These are phyloP conservation scores for Temnothorax ravouxi DNA, from an alignment of 2,888 invertebrate genomes.

Conservation along the genomic window DNA sequence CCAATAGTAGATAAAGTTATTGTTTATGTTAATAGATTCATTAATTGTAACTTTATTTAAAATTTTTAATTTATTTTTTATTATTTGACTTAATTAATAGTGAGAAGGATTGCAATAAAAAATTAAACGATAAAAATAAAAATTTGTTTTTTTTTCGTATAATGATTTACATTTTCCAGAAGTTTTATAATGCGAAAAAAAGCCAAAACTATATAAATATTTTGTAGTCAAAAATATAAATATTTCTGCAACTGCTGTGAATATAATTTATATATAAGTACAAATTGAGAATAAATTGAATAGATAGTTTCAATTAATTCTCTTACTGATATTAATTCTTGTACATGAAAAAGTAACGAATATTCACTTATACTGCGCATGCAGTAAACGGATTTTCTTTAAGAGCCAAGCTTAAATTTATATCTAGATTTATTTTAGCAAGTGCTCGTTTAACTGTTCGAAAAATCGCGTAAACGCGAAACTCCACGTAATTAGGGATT, in stretches of 20 bases:
- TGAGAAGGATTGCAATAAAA: background rate
- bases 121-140: background rate
- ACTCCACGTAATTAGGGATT: slow-evolving; percentile 45
- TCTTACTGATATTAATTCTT: background rate
- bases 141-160: background rate
- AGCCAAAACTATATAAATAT: background rate
- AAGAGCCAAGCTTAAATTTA: background rate
- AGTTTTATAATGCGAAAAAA: background rate
- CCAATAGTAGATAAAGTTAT: background rate
- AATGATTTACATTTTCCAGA: background rate
- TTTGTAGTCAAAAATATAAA: background rate
- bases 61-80: background rate
- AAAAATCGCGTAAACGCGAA: slow-evolving; percentile 39
- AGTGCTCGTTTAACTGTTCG: slow-evolving; percentile 27
- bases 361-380: slow-evolving; percentile 2
- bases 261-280: background rate
- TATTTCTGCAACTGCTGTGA: background rate
- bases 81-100: slow-evolving; percentile 4
- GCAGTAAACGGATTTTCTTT: background rate
- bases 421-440: background rate
- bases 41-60: background rate
- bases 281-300: background rate
- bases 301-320: background rate
- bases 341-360: background rate
- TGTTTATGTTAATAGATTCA: background rate